Percentiles rank a stretch among this genome's conserved stretches.
These are phyloP conservation scores for Danio choprae DNA, from an alignment of 2,797 vertebrate species.

Conservation along the genomic window DNA sequence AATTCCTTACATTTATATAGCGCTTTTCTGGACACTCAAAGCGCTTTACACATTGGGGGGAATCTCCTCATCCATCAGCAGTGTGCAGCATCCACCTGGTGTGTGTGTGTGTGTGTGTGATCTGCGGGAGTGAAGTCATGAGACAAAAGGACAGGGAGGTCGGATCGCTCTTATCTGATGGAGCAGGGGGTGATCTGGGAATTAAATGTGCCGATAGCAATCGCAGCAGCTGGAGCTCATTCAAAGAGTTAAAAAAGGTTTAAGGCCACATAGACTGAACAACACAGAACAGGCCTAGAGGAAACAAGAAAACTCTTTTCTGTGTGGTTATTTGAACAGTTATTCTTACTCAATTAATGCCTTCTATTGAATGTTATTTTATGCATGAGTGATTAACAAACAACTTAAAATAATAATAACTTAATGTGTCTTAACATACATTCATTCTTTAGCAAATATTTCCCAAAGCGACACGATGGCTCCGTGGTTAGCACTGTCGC, in stretches of 20 bases:
- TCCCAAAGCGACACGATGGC: too few species aligned
- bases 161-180: constrained; percentile 19
- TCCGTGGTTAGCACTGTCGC: too few species aligned
- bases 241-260: constrained; percentile 31
- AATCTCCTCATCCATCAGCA: too few species aligned
- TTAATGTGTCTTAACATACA: too few species aligned
- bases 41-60: too few species aligned
- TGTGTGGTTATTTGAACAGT: neutral
- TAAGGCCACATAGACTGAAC: neutral
- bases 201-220: constrained; percentile 20
- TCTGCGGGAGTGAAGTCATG: neutral
- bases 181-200: constrained; percentile 6
- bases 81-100: too few species aligned
- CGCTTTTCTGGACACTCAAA: too few species aligned
- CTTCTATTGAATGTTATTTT: too few species aligned
- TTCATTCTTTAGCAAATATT: too few species aligned
- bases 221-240: constrained; percentile 7
- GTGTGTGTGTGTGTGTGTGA: neutral
- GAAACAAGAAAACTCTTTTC: neutral
- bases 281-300: neutral
- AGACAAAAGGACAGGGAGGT: neutral
- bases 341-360: neutral
- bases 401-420: too few species aligned
- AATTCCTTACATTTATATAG: too few species aligned
- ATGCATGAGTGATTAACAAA: too few species aligned